Percentiles rank a stretch among this genome's conserved stretches.
These are phyloP conservation scores for Gymnopithys bicolor DNA, from an alignment of 2,797 vertebrate genomes.

Conservation along the genomic window DNA sequence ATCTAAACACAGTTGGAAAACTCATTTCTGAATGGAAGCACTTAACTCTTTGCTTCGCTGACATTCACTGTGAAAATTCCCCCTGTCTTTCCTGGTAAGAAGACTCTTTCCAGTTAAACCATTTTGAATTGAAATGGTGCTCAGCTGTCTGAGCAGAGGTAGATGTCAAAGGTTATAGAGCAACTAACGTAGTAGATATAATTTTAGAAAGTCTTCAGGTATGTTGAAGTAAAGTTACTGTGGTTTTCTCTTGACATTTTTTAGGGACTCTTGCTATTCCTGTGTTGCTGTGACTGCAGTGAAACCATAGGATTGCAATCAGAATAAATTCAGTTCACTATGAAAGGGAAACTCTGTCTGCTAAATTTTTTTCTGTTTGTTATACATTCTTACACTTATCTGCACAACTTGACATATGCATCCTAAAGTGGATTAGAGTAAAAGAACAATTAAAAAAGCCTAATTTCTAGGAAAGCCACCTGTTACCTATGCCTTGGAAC, in stretches of 20 bases:
- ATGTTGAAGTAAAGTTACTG: background rate
- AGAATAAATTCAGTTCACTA: background rate
- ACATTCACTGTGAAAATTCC: background rate
- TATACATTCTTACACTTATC: background rate
- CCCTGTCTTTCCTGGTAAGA: background rate
- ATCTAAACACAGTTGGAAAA: background rate
- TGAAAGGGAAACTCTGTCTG: background rate
- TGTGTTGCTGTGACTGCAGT: background rate
- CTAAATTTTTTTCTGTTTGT: background rate
- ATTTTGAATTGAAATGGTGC: background rate
- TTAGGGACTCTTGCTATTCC: background rate
- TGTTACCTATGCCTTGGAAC: background rate
- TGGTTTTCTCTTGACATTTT: background rate
- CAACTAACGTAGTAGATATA: background rate
- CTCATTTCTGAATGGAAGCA: background rate
- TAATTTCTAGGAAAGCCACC: background rate
- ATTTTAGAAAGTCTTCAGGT: background rate
- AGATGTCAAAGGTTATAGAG: background rate
- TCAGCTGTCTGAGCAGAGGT: background rate
- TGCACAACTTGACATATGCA: background rate
- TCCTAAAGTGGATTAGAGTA: background rate
- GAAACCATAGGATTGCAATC: background rate
- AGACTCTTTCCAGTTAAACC: background rate
- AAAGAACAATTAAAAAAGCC: background rate
- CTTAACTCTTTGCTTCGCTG: background rate